These are phyloP conservation scores for Drosophila nebulosa DNA, from an alignment of 1,140 invertebrate species.

Conservation along the genomic window DNA sequence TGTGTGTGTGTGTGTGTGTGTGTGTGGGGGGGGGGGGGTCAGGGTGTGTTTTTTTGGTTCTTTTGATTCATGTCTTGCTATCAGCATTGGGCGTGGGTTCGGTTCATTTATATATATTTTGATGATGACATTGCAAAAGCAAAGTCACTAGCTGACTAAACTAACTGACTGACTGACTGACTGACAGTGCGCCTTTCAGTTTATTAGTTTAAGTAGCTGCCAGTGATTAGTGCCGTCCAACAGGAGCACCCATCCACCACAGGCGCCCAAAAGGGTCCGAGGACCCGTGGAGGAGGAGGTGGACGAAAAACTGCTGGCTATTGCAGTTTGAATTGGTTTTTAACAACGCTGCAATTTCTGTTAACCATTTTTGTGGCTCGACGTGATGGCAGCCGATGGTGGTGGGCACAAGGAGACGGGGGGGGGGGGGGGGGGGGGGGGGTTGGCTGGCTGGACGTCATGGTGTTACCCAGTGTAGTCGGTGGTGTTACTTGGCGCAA, in stretches of 20 bases:
- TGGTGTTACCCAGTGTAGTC: constrained; percentile 51
- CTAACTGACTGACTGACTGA: not conserved
- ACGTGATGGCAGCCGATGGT: constrained; percentile 30
- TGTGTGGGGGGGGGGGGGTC: constrained; percentile 36
- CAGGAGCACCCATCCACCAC: too few species aligned
- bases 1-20: constrained; percentile 14
- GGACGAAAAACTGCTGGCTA: constrained; percentile 44
- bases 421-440: too few species aligned
- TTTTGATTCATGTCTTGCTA: constrained; percentile 71
- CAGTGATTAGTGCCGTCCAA: constrained; percentile 57
- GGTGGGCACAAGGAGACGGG: constrained; percentile 2
- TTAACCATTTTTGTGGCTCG: constrained; percentile 41
- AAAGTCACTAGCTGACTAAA: not conserved
- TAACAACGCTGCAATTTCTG: constrained; percentile 70
- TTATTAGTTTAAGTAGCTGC: constrained; percentile 75
- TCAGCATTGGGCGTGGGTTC: constrained; percentile 65
- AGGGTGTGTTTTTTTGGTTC: constrained; percentile 64
- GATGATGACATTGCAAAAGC: constrained; percentile 68
- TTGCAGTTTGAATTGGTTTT: constrained; percentile 65
- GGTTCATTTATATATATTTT: constrained; percentile 39
- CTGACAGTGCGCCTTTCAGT: constrained; percentile 26
- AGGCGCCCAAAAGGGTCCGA: too few species aligned
- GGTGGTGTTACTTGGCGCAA: constrained; percentile 53
- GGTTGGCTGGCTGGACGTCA: constrained; percentile 42
- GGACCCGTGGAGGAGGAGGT: too few species aligned